Percentiles rank a stretch among this genome's conserved stretches.
phyloP scores from a whole-genome alignment of 2,797 vertebrate species.

The Pteropus rufus region DNA sequence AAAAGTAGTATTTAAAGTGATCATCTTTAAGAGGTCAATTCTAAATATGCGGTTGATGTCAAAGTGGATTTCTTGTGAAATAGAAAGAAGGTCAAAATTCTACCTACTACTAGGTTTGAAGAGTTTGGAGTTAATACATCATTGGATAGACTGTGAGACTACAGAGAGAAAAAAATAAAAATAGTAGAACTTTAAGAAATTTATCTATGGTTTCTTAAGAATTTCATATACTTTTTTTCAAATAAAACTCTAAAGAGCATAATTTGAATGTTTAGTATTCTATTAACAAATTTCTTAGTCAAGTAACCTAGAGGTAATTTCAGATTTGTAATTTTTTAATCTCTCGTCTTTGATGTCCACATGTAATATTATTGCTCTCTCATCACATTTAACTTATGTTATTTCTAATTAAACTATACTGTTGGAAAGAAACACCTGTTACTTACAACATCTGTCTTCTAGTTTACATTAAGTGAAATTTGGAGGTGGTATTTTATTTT shows the following conservation, averaged over 20 bases:
- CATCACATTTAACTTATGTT: background rate
- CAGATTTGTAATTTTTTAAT: background rate
- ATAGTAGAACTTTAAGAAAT: background rate
- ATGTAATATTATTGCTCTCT: background rate
- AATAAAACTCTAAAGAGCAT: conserved; percentile 12
- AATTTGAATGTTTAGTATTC: background rate
- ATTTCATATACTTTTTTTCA: background rate
- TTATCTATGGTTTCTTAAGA: background rate
- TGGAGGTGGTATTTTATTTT: background rate
- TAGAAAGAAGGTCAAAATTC: background rate
- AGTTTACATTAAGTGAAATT: conserved; percentile 20
- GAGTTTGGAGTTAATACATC: background rate
- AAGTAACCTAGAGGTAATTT: conserved; percentile 14
- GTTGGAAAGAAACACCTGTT: conserved; percentile 20
- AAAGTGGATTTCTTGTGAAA: background rate
- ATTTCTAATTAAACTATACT: conserved; percentile 27
- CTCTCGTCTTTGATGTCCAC: background rate
- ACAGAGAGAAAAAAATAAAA: background rate
- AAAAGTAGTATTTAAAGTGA: conserved; percentile 42
- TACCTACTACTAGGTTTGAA: background rate
- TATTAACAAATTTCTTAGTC: background rate
- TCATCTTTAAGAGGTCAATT: conserved; percentile 39
- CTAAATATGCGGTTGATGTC: conserved; percentile 43
- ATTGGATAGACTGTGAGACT: background rate
- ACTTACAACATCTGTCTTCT: conserved; percentile 8